phyloP scores from a whole-genome alignment of 2,113 vertebrate species.

The Bufo gargarizans region DNA sequence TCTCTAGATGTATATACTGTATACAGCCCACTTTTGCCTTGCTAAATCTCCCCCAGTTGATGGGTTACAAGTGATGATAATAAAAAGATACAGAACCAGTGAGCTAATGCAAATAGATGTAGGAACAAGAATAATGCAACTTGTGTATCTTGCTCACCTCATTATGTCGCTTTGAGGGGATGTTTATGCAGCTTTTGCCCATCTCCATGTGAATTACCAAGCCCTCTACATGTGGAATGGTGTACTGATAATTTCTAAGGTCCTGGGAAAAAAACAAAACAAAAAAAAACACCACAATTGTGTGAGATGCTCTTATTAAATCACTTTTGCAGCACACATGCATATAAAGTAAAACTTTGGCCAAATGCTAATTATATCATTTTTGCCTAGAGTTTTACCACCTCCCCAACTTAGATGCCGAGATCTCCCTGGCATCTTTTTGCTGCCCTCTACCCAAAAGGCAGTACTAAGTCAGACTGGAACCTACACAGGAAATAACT shows the following conservation, averaged over 20 bases:
- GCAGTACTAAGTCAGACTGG: too few relatives aligned
- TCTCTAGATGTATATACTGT: too few relatives aligned
- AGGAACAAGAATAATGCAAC: background rate
- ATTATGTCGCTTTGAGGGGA: conserved; percentile 83
- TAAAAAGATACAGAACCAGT: too few relatives aligned
- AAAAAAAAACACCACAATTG: background rate
- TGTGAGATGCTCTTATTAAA: background rate
- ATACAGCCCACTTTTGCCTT: too few relatives aligned
- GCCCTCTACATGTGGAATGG: conserved; percentile 83
- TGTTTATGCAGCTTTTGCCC: conserved; percentile 92
- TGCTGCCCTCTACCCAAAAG: too few relatives aligned
- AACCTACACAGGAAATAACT: too few relatives aligned
- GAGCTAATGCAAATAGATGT: background rate
- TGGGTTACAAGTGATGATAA: too few relatives aligned
- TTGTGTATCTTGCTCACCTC: conserved; percentile 75
- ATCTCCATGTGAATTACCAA: conserved; percentile 92
- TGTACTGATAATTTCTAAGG: conserved; percentile 92
- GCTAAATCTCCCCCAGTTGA: too few relatives aligned
- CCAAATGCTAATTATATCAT: background rate
- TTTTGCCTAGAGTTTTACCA: background rate
- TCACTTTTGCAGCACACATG: background rate
- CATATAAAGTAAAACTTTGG: background rate
- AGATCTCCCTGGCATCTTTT: too few relatives aligned
- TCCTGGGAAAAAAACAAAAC: conserved; percentile 73
- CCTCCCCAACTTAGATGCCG: background rate